phyloP scores from a whole-genome alignment of 2,113 vertebrate species.

The Coregonus clupeaformis region DNA sequence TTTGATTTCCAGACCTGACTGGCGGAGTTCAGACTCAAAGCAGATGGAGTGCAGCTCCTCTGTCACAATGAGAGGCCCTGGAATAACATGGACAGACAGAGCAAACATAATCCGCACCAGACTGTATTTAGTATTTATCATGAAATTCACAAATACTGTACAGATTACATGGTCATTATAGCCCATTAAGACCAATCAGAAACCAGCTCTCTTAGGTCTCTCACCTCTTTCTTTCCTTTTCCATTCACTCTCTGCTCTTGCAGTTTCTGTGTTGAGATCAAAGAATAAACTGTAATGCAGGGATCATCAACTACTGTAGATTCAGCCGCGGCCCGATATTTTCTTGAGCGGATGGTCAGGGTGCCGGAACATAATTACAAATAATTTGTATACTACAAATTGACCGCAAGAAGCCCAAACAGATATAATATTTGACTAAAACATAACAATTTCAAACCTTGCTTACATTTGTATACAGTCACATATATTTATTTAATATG shows the following conservation, averaged over 20 bases:
- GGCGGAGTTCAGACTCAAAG: conserved; percentile 91
- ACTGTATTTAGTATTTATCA: too few relatives aligned
- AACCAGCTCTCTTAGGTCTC: background rate
- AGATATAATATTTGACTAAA: too few relatives aligned
- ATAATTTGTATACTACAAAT: too few relatives aligned
- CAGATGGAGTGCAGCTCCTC: conserved; percentile 96
- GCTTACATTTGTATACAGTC: too few relatives aligned
- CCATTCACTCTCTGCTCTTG: conserved; percentile 93
- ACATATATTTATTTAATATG: too few relatives aligned
- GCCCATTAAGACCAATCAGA: background rate
- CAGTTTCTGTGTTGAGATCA: conserved; percentile 81
- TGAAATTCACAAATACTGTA: too few relatives aligned
- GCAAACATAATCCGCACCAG: background rate
- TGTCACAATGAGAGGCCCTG: conserved; percentile 94
- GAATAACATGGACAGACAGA: background rate
- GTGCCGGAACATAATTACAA: too few relatives aligned
- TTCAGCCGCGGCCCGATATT: too few relatives aligned
- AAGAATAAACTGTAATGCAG: background rate
- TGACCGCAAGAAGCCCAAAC: too few relatives aligned
- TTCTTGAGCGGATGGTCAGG: too few relatives aligned
- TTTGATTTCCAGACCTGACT: conserved; percentile 83
- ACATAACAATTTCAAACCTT: too few relatives aligned
- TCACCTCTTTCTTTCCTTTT: conserved; percentile 91
- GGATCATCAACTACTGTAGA: too few relatives aligned
- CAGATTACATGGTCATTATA: background rate